Conservation (phyloP, 2,797 vertebrate genomes). For the Alcedo atthis region DNA sequence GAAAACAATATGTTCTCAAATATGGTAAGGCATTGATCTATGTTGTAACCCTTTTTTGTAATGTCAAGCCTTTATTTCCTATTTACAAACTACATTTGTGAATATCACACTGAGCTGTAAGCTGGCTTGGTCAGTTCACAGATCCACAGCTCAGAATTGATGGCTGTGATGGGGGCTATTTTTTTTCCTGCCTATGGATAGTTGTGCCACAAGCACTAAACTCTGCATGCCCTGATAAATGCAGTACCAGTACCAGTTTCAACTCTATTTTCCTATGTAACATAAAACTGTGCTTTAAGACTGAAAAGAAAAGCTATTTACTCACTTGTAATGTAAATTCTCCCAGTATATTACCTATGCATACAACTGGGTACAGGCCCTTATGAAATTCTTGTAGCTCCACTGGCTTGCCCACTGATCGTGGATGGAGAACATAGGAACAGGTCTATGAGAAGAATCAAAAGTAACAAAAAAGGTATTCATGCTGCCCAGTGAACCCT, state of each 20-base stretch:
- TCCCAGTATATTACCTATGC: neutral
- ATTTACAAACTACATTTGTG: neutral
- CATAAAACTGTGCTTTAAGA: neutral
- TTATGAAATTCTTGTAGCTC: neutral
- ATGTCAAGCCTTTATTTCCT: neutral
- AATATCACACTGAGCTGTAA: neutral
- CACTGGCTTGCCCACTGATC: neutral
- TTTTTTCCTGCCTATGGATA: neutral
- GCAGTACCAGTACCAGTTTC: neutral
- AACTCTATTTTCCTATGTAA: neutral
- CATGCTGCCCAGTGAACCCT: neutral
- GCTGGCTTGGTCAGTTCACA: neutral
- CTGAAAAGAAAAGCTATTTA: conserved; percentile 26
- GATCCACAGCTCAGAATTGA: neutral
- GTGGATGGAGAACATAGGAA: neutral
- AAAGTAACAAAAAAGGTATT: neutral
- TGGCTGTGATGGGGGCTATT: neutral
- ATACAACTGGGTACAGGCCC: neutral
- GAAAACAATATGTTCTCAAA: conserved; percentile 30
- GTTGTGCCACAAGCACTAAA: neutral
- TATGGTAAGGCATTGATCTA: neutral
- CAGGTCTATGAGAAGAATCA: neutral
- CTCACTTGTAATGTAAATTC: neutral
- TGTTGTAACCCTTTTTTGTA: neutral
- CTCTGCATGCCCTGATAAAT: neutral